Percentiles rank a stretch among this genome's conserved stretches.
These are phyloP conservation scores for Lysandra coridon DNA, from an alignment of 2,888 invertebrate genomes.

Conservation along the genomic window DNA sequence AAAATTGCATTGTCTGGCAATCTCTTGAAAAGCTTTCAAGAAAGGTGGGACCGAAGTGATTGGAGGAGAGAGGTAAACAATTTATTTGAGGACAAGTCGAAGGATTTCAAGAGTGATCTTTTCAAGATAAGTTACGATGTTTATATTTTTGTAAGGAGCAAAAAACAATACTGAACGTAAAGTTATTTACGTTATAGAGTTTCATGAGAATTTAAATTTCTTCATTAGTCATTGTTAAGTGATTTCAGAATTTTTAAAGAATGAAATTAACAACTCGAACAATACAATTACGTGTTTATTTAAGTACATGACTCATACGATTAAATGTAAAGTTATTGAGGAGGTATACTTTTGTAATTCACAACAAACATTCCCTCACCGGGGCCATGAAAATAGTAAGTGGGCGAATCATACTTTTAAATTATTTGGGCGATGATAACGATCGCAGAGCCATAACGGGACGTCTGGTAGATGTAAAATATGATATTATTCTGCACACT, in stretches of 20 bases:
- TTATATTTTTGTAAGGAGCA: background rate
- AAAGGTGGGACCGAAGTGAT: conserved; percentile 8
- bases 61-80: background rate
- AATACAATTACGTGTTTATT: conserved; percentile 28
- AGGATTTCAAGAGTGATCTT: conserved; percentile 2
- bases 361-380: background rate
- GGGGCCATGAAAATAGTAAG: background rate
- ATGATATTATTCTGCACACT: background rate
- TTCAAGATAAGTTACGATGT: background rate
- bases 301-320: conserved; percentile 40
- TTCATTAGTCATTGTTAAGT: conserved; percentile 54
- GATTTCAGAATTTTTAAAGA: conserved; percentile 30
- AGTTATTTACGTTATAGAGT: conserved; percentile 53
- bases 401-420: background rate
- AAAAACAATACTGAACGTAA: conserved; percentile 63
- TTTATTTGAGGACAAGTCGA: background rate
- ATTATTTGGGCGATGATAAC: background rate
- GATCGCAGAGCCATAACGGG: background rate
- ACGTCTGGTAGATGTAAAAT: background rate
- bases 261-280: conserved; percentile 16
- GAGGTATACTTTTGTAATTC: conserved; percentile 38
- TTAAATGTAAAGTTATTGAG: conserved; percentile 36
- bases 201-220: conserved; percentile 60
- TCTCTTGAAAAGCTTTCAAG: conserved; percentile 22
- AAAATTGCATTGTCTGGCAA: conserved; percentile 20